Conservation (phyloP, 2,888 invertebrate species). For the Lepeophtheirus nordmannii region DNA sequence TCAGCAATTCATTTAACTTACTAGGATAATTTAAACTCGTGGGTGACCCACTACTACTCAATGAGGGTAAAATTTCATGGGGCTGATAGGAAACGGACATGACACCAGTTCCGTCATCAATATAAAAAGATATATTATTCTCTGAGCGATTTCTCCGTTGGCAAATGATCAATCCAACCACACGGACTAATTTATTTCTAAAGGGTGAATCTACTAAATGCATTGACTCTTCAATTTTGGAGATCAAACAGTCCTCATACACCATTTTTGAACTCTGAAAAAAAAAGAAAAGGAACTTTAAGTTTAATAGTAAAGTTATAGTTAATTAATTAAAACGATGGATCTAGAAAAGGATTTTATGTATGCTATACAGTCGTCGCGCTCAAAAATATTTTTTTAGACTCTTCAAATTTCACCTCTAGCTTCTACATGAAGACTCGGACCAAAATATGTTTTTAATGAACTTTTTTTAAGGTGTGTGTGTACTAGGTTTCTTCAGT, state of each 20-base stretch:
- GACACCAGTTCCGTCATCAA: slow-evolving; percentile 1
- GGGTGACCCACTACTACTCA: background rate
- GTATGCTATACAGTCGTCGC: too few relatives aligned
- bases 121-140: background rate
- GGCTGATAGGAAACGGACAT: background rate
- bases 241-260: background rate
- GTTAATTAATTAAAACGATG: too few relatives aligned
- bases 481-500: too few relatives aligned
- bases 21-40: background rate
- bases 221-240: background rate
- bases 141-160: background rate
- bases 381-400: too few relatives aligned
- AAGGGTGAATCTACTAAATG: background rate
- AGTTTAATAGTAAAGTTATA: too few relatives aligned
- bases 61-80: background rate
- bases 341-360: too few relatives aligned
- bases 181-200: background rate
- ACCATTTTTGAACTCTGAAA: background rate
- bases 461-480: too few relatives aligned
- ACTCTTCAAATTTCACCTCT: too few relatives aligned
- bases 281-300: too few relatives aligned
- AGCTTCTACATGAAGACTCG: too few relatives aligned
- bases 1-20: background rate
- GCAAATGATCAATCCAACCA: background rate
- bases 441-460: too few relatives aligned